Percentiles rank a stretch among this genome's conserved stretches.
Conservation (phyloP, 1,140 invertebrate species). For the Ostrea denselamellosa region DNA sequence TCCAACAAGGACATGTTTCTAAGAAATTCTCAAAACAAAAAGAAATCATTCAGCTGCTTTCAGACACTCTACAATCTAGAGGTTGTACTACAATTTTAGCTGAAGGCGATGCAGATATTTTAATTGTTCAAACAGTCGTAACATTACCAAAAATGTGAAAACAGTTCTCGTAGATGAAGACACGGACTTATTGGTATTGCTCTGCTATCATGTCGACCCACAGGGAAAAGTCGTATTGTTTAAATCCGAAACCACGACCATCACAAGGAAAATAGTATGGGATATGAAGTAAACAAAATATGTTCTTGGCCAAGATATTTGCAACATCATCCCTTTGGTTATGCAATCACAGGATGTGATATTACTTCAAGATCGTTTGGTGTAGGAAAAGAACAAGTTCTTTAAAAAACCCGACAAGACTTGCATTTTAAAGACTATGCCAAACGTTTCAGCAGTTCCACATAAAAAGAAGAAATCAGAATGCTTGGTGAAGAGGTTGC, state of each 20-base stretch:
- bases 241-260: slow-evolving; percentile 24
- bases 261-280: slow-evolving; percentile 36
- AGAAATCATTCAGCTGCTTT: too few species aligned
- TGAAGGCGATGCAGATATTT: too few species aligned
- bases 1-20: too few species aligned
- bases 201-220: slow-evolving; percentile 1
- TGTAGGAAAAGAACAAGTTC: slow-evolving; percentile 8
- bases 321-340: slow-evolving; percentile 24
- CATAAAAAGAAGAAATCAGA: neutral
- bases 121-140: too few species aligned
- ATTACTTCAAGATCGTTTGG: slow-evolving; percentile 39
- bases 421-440: too few species aligned
- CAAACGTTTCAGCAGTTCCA: neutral
- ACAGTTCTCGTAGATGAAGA: slow-evolving; percentile 43
- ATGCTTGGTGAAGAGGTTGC: neutral
- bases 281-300: slow-evolving; percentile 38
- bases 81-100: too few species aligned
- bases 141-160: neutral
- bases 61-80: too few species aligned
- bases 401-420: too few species aligned
- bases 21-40: slow-evolving; percentile 2
- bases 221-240: neutral
- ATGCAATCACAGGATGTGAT: slow-evolving; percentile 50
- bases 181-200: slow-evolving; percentile 48
- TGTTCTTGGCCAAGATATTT: neutral